Evolutionary conservation across 2,888 invertebrate species (phyloP).

Genomic region (Chirona hameri): DNA sequence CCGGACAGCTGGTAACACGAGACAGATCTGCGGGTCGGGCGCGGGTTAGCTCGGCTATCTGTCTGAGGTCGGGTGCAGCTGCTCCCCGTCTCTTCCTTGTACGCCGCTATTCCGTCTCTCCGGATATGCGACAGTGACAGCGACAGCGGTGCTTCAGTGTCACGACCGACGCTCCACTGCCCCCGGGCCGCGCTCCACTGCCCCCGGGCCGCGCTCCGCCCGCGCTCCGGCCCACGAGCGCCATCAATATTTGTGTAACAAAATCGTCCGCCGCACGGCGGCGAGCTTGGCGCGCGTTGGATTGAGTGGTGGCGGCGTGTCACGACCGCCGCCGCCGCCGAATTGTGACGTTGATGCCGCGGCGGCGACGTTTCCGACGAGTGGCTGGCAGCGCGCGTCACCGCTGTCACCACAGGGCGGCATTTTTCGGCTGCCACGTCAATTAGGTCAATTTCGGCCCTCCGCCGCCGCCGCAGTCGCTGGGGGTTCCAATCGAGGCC

Average conservation of each 20-base stretch:
- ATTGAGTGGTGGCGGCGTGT: neutral
- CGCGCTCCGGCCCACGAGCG: neutral
- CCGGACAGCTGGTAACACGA: too few species aligned
- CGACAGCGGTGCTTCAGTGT: too few species aligned
- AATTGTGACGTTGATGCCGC: neutral
- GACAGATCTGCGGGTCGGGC: too few species aligned
- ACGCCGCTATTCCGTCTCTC: too few species aligned
- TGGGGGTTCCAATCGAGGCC: too few species aligned
- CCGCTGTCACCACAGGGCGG: neutral
- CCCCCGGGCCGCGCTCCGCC: neutral
- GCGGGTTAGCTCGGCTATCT: too few species aligned
- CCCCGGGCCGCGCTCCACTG: too few species aligned
- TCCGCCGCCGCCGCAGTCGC: too few species aligned
- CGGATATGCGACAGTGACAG: too few species aligned
- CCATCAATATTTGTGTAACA: constrained; percentile 22
- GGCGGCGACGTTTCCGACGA: neutral
- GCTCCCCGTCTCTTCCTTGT: too few species aligned
- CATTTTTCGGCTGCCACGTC: constrained; percentile 2
- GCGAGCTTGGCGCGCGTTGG: neutral
- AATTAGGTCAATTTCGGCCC: neutral
- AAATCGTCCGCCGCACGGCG: neutral
- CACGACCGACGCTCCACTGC: too few species aligned
- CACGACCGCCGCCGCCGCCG: neutral
- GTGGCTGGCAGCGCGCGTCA: constrained; percentile 1
- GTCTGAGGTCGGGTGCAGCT: too few species aligned